Evolutionary conservation across 2,113 vertebrate genomes (phyloP).

Genomic region (Paraplagusia blochii): DNA sequence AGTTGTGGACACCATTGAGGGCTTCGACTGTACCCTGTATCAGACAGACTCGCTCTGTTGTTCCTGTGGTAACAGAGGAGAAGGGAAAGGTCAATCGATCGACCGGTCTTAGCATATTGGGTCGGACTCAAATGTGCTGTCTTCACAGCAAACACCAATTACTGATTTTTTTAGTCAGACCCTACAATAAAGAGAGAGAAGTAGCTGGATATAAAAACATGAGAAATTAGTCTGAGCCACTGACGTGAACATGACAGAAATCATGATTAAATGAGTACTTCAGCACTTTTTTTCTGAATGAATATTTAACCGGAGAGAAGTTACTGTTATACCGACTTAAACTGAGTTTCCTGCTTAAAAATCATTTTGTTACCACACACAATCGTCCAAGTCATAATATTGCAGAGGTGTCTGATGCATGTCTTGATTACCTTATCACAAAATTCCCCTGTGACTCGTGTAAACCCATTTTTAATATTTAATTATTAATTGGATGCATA

Average conservation of each 20-base stretch:
- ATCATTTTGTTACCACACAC: slow-evolving; percentile 69
- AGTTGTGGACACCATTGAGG: slow-evolving; percentile 98
- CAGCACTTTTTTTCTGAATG: no score
- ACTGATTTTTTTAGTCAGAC: slow-evolving; percentile 11
- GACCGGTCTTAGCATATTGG: not conserved
- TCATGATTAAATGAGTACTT: slow-evolving; percentile 9
- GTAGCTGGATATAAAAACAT: slow-evolving; percentile 56
- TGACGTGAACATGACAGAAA: slow-evolving; percentile 13
- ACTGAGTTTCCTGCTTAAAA: slow-evolving; percentile 30
- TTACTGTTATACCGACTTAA: no score
- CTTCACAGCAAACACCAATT: slow-evolving; percentile 41
- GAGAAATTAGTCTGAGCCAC: slow-evolving; percentile 49
- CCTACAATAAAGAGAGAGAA: slow-evolving; percentile 43
- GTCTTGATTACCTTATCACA: slow-evolving; percentile 49
- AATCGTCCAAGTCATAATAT: slow-evolving; percentile 40
- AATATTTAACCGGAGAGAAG: no score
- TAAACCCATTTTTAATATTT: slow-evolving; percentile 4
- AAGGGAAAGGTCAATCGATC: slow-evolving; percentile 6
- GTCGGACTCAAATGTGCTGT: slow-evolving; percentile 12
- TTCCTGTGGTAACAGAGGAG: slow-evolving; percentile 78
- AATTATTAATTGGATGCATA: not conserved
- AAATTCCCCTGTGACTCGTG: slow-evolving; percentile 30
- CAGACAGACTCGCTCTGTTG: slow-evolving; percentile 97
- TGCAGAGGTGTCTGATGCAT: slow-evolving; percentile 68
- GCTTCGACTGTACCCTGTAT: slow-evolving; percentile 99